Evolutionary conservation across 1,140 invertebrate species (phyloP).

Genomic region (Linepithema humile): DNA sequence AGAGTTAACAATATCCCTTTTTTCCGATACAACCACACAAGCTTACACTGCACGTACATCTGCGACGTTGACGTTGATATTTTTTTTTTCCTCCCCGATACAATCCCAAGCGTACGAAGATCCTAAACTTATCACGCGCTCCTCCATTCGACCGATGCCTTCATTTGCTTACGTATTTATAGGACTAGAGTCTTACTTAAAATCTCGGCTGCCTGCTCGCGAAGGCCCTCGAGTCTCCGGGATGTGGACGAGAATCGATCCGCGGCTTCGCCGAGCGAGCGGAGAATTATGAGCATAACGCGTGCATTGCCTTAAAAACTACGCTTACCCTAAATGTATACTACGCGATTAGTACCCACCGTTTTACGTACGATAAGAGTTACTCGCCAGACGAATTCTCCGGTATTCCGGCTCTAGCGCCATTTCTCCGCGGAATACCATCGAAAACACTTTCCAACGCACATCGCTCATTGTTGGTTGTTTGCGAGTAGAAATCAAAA

Average conservation of each 20-base stretch:
- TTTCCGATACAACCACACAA: neutral
- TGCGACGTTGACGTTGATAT: neutral
- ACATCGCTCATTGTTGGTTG: conserved; percentile 11
- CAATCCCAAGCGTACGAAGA: neutral
- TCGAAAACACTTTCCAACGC: conserved; percentile 46
- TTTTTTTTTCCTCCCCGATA: neutral
- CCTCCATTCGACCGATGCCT: conserved; percentile 5
- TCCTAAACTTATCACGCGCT: neutral
- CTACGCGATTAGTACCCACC: conserved; percentile 67
- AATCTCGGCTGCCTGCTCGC: conserved; percentile 55
- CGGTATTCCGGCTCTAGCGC: conserved; percentile 50
- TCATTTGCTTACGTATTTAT: conserved; percentile 72
- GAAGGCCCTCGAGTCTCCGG: neutral
- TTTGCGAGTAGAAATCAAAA: no score
- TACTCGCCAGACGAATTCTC: conserved; percentile 10
- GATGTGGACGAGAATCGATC: neutral
- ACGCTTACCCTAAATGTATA: conserved; percentile 58
- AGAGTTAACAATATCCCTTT: conserved; percentile 10
- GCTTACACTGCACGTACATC: conserved; percentile 8
- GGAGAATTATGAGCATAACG: conserved; percentile 59
- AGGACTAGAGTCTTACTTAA: conserved; percentile 75
- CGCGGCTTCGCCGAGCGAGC: conserved; percentile 53
- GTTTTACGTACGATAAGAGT: conserved; percentile 37
- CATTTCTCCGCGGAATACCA: conserved; percentile 68
- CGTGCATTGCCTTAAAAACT: conserved; percentile 59